Conservation (phyloP, 64 coral and sea anemone genomes). For the Porites lutea region DNA sequence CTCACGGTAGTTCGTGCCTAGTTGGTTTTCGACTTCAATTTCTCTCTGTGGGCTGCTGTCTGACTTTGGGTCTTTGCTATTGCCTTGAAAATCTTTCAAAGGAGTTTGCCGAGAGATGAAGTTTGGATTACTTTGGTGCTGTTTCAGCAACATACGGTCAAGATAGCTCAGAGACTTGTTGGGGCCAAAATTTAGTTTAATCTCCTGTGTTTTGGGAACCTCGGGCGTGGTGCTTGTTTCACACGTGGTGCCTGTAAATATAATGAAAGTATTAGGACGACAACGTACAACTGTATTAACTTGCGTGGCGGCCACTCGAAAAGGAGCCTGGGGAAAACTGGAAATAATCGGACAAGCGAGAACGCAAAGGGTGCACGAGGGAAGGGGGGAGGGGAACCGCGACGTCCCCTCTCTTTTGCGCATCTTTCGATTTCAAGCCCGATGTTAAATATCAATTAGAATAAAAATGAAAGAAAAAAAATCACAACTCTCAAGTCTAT, state of each 20-base stretch:
- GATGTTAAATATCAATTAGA: no score
- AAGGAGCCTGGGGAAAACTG: no score
- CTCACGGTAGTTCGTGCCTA: slow-evolving; percentile 81
- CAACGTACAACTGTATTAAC: no score
- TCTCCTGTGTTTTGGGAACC: slow-evolving; percentile 32
- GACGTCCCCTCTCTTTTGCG: no score
- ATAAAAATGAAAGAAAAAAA: no score
- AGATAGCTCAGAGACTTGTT: slow-evolving; percentile 82
- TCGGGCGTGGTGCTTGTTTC: slow-evolving; percentile 76
- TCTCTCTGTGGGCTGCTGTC: neutral
- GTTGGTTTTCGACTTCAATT: slow-evolving; percentile 3
- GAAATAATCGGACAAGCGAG: no score
- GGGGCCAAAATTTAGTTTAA: slow-evolving; percentile 80
- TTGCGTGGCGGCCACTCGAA: no score
- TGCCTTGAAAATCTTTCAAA: slow-evolving; percentile 1
- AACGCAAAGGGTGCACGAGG: no score
- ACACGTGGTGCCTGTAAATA: slow-evolving; percentile 61
- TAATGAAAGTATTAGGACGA: neutral
- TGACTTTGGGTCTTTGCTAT: neutral
- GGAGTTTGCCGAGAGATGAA: neutral
- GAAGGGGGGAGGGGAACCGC: no score
- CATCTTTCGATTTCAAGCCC: no score
- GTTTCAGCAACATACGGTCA: slow-evolving; percentile 91
- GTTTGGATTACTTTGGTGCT: slow-evolving; percentile 64
- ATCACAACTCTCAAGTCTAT: no score